A percentile compares a stretch with the other conserved stretches of the same genome.
phyloP scores from a whole-genome alignment of 1,140 invertebrate genomes.

The Pseudomyrmex gracilis region DNA sequence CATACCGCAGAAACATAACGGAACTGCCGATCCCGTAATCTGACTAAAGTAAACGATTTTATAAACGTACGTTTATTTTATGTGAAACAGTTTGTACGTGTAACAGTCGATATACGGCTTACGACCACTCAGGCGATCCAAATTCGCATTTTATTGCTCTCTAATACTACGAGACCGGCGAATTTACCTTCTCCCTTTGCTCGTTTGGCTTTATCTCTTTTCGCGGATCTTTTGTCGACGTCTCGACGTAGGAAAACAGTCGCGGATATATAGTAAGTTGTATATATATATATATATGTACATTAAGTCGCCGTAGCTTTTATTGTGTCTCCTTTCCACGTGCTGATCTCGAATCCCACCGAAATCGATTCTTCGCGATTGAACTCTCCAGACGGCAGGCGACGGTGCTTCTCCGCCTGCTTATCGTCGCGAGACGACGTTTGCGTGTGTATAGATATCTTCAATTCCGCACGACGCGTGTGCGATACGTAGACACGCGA shows the following conservation, averaged over 20 bases:
- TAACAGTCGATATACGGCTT: slow-evolving; percentile 49
- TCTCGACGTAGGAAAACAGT: slow-evolving; percentile 61
- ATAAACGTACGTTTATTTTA: slow-evolving; percentile 43
- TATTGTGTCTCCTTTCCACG: slow-evolving; percentile 62
- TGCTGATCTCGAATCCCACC: slow-evolving; percentile 56
- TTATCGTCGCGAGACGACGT: slow-evolving; percentile 19
- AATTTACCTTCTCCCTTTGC: slow-evolving; percentile 51
- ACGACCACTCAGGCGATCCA: slow-evolving; percentile 50
- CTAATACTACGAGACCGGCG: slow-evolving; percentile 43
- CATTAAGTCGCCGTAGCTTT: slow-evolving; percentile 50
- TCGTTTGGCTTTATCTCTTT: slow-evolving; percentile 54
- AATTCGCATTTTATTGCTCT: slow-evolving; percentile 60
- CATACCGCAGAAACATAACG: background rate
- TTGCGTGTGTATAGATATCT: slow-evolving; percentile 2
- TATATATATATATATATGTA: slow-evolving; percentile 8
- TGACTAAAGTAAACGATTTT: slow-evolving; percentile 14
- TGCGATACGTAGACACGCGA: background rate
- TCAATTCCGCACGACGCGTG: slow-evolving; percentile 5
- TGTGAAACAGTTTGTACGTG: slow-evolving; percentile 45
- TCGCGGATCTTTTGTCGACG: slow-evolving; percentile 35
- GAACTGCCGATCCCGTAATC: slow-evolving; percentile 7
- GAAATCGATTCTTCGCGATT: slow-evolving; percentile 62
- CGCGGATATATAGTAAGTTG: background rate
- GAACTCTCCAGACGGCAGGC: slow-evolving; percentile 17
- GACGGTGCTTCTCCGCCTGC: background rate